Evolutionary conservation across 2,888 invertebrate species (phyloP).

Genomic region (Odontothrips loti): DNA sequence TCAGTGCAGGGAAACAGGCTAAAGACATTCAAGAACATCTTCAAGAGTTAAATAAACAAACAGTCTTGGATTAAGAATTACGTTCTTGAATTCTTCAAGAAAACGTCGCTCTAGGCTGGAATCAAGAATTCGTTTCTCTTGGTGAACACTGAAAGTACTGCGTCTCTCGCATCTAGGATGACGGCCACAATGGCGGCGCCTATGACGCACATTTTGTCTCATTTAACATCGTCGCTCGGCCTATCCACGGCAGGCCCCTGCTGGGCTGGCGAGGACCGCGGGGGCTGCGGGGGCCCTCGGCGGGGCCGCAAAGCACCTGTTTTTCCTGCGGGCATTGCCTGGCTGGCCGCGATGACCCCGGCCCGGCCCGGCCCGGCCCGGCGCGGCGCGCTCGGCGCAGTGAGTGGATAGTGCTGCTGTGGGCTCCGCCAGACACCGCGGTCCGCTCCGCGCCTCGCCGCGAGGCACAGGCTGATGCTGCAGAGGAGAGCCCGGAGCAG

Average conservation of each 20-base stretch:
- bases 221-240: neutral
- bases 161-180: no score
- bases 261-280: neutral
- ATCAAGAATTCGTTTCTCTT: no score
- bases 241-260: no score
- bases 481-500: neutral
- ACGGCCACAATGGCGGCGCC: no score
- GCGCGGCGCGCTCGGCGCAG: neutral
- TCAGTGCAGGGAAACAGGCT: no score
- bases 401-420: constrained; percentile 12
- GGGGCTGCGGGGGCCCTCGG: neutral
- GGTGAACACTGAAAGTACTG: no score
- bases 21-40: no score
- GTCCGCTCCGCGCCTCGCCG: neutral
- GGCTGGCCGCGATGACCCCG: constrained; percentile 20
- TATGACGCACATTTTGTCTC: neutral
- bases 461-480: neutral
- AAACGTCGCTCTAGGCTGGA: no score
- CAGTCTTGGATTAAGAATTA: no score
- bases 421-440: no score
- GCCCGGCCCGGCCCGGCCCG: neutral
- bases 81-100: no score
- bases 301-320: neutral
- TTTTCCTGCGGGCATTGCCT: constrained; percentile 18
- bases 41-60: no score